These are phyloP conservation scores for Rhea pennata DNA, from an alignment of 2,113 vertebrate species.

Conservation along the genomic window DNA sequence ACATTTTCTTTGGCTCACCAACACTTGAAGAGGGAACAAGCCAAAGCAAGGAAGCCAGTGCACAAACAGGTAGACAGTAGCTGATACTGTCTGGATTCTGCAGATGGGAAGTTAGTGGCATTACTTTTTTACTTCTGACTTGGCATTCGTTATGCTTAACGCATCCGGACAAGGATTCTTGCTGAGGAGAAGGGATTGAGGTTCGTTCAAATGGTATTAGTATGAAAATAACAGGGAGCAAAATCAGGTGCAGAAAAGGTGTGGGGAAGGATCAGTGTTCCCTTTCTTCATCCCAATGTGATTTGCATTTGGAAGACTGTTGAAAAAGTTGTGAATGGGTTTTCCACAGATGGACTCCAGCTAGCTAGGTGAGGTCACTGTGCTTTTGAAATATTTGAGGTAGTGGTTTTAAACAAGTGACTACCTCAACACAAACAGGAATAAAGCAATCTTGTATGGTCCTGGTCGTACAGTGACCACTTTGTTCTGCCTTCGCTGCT, in stretches of 20 bases:
- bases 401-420: conserved; percentile 48
- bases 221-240: background rate
- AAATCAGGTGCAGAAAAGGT: background rate
- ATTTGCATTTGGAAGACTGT: background rate
- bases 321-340: background rate
- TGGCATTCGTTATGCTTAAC: background rate
- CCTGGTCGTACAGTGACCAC: conserved; percentile 27
- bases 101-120: background rate
- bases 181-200: background rate
- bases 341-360: background rate
- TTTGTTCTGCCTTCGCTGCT: conserved; percentile 48
- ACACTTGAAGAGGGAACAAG: conserved; percentile 1
- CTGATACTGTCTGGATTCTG: background rate
- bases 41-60: background rate
- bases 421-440: conserved; percentile 52
- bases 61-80: conserved; percentile 39
- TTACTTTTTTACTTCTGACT: background rate
- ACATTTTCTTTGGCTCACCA: conserved; percentile 7
- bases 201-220: background rate
- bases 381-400: conserved; percentile 40
- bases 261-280: background rate
- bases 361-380: conserved; percentile 33
- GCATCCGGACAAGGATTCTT: background rate
- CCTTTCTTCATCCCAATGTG: background rate
- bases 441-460: conserved; percentile 51